phyloP scores from a whole-genome alignment of 2,888 invertebrate genomes.

The Fragum sueziense region DNA sequence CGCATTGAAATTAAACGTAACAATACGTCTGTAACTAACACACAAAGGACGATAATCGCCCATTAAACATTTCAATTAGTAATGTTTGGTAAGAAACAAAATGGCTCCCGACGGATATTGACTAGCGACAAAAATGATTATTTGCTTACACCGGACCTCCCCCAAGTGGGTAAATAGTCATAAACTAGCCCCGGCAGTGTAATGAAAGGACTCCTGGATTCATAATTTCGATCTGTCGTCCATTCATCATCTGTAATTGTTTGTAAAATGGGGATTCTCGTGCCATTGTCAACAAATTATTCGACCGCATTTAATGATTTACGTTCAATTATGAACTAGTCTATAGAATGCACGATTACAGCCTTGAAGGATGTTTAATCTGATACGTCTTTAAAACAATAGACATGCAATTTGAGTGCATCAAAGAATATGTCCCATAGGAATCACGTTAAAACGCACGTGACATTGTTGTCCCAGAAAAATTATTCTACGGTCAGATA shows the following conservation, averaged over 20 bases:
- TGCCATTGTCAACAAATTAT: background rate
- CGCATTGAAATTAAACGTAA: background rate
- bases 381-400: too few species aligned
- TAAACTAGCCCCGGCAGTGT: conserved; percentile 13
- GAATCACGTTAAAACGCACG: too few species aligned
- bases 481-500: too few species aligned
- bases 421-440: too few species aligned
- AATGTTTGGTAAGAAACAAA: background rate
- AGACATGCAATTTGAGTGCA: too few species aligned
- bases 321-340: too few species aligned
- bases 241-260: background rate
- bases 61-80: background rate
- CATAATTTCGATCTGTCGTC: background rate
- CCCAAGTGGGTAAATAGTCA: conserved; percentile 9
- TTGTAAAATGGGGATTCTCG: conserved; percentile 4
- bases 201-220: conserved; percentile 7
- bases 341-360: too few species aligned
- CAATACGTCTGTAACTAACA: background rate
- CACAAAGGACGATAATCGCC: background rate
- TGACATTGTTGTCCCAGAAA: too few species aligned
- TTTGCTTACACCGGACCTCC: conserved; percentile 16
- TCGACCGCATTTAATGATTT: background rate
- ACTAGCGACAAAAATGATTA: conserved; percentile 3
- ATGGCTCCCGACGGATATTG: background rate
- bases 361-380: too few species aligned